A percentile compares a stretch with the other conserved stretches of the same genome.
Evolutionary conservation across 1,140 invertebrate genomes (phyloP).

Genomic region (Ostrea denselamellosa): DNA sequence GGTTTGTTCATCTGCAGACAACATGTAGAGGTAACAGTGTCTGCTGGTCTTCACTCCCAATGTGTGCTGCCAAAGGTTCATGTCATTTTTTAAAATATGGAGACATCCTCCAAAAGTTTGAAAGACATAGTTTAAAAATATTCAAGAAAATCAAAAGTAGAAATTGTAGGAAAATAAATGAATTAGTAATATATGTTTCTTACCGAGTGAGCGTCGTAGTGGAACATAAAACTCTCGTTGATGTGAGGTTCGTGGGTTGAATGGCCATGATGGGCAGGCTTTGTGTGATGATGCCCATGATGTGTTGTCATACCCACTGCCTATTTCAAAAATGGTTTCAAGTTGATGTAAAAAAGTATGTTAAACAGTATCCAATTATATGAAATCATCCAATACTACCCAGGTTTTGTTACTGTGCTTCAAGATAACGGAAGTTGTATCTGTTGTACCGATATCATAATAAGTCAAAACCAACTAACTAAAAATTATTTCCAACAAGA

Average conservation of each 20-base stretch:
- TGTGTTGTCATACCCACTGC: conserved; percentile 8
- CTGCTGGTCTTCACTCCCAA: not conserved
- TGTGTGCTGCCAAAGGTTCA: not conserved
- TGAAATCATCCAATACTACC: too few relatives aligned
- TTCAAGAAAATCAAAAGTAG: too few relatives aligned
- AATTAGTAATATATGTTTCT: not conserved
- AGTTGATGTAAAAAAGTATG: too few relatives aligned
- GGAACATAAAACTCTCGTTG: not conserved
- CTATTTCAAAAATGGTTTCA: not conserved
- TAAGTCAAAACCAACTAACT: too few relatives aligned
- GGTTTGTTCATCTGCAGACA: conserved; percentile 22
- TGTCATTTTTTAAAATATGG: not conserved
- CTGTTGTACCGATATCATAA: too few relatives aligned
- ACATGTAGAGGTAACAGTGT: not conserved
- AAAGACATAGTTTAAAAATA: too few relatives aligned
- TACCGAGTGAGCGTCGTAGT: conserved; percentile 23
- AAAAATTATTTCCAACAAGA: too few relatives aligned
- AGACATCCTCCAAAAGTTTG: too few relatives aligned
- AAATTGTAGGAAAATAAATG: too few relatives aligned
- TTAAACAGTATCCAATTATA: too few relatives aligned
- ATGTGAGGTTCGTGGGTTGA: not conserved
- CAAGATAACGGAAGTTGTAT: too few relatives aligned
- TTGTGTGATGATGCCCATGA: not conserved
- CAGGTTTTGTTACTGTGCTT: too few relatives aligned
- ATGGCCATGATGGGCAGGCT: not conserved